phyloP scores from a whole-genome alignment of 2,797 vertebrate species.

The Bucorvus abyssinicus region DNA sequence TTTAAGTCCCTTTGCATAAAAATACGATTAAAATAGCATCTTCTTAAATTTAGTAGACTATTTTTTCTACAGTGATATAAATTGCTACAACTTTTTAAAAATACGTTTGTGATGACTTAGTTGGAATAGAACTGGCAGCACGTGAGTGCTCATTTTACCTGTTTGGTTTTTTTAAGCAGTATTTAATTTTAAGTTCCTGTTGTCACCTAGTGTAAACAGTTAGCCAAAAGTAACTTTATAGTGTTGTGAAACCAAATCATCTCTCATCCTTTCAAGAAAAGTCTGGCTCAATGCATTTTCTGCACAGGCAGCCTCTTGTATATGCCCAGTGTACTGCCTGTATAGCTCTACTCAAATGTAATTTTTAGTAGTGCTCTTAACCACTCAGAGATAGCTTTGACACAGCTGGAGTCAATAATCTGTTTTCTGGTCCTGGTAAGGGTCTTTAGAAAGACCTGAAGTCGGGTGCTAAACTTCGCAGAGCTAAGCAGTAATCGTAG shows the following conservation, averaged over 20 bases:
- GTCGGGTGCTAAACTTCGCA: neutral
- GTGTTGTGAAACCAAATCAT: neutral
- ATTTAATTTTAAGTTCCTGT: neutral
- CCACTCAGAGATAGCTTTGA: neutral
- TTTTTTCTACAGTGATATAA: neutral
- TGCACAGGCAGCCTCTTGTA: neutral
- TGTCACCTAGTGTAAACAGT: neutral
- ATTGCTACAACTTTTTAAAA: neutral
- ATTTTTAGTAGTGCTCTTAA: neutral
- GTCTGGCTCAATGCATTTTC: neutral
- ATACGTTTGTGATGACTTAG: neutral
- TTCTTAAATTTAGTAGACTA: neutral
- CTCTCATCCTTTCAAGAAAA: neutral
- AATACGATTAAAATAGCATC: neutral
- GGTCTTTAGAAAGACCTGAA: neutral
- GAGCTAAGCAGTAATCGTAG: neutral
- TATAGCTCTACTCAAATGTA: neutral
- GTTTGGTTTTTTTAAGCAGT: neutral
- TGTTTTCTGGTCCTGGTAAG: neutral
- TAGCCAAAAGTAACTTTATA: neutral
- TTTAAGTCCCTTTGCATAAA: neutral
- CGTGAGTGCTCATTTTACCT: neutral
- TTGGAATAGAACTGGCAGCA: neutral
- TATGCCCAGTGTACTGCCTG: neutral
- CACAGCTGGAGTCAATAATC: neutral